Evolutionary conservation across 1,140 invertebrate species (phyloP).

Genomic region (Drosophila punjabiensis): DNA sequence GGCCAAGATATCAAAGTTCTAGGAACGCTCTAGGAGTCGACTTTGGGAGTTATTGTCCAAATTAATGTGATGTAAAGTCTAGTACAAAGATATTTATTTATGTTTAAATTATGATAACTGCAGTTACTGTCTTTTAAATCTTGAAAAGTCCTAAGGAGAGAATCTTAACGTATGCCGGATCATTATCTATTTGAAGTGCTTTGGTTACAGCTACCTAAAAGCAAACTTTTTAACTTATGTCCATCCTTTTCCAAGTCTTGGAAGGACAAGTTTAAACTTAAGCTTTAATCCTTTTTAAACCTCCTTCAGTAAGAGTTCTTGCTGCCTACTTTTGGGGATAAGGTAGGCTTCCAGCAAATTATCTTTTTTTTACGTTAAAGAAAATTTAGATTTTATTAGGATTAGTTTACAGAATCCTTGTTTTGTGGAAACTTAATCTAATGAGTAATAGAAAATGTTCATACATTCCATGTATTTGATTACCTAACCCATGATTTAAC

Average conservation of each 20-base stretch:
- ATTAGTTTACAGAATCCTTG: too few species aligned
- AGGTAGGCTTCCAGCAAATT: background rate
- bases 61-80: background rate
- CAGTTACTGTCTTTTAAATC: background rate
- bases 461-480: conserved; percentile 12
- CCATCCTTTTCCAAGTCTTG: too few species aligned
- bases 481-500: conserved; percentile 9
- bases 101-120: background rate
- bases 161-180: background rate
- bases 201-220: background rate
- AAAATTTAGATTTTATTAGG: too few species aligned
- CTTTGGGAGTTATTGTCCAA: background rate
- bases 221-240: too few species aligned
- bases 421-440: too few species aligned
- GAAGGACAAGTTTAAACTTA: too few species aligned
- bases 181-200: background rate
- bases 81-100: background rate
- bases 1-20: conserved; percentile 87
- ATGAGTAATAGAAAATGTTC: too few species aligned
- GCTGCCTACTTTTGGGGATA: conserved; percentile 29
- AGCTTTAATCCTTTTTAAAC: background rate
- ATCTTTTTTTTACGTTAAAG: too few species aligned
- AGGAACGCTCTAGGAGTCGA: conserved; percentile 32
- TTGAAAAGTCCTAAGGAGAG: background rate
- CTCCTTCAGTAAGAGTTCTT: too few species aligned